Conservation (phyloP, 2,888 invertebrate species). For the Rhagonycha lutea region DNA sequence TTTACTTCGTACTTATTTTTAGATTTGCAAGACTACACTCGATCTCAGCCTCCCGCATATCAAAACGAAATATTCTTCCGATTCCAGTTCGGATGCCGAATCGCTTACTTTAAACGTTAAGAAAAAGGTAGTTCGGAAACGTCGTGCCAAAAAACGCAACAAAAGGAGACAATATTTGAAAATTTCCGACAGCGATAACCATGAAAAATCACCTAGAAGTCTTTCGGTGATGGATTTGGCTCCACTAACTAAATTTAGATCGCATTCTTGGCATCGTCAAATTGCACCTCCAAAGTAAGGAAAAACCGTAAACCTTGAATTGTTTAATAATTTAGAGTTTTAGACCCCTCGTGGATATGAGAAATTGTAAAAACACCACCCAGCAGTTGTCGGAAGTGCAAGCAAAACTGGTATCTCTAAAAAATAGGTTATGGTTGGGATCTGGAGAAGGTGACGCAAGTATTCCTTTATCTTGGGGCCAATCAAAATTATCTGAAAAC, state of each 20-base stretch:
- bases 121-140: slow-evolving; percentile 14
- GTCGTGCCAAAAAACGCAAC: slow-evolving; percentile 5
- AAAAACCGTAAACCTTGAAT: neutral
- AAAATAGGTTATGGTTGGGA: slow-evolving; percentile 78
- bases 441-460: slow-evolving; percentile 50
- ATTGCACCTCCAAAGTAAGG: slow-evolving; percentile 12
- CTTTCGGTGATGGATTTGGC: slow-evolving; percentile 48
- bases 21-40: slow-evolving; percentile 64
- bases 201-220: slow-evolving; percentile 40
- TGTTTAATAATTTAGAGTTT: neutral
- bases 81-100: slow-evolving; percentile 31
- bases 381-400: slow-evolving; percentile 65
- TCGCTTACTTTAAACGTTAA: slow-evolving; percentile 11
- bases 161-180: slow-evolving; percentile 8
- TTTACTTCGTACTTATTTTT: slow-evolving; percentile 22
- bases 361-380: slow-evolving; percentile 14
- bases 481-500: slow-evolving; percentile 25
- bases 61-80: slow-evolving; percentile 38
- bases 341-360: slow-evolving; percentile 8
- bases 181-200: neutral
- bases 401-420: slow-evolving; percentile 68
- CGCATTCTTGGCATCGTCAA: slow-evolving; percentile 36
- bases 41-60: slow-evolving; percentile 51
- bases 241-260: slow-evolving; percentile 43
- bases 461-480: slow-evolving; percentile 69